These are phyloP conservation scores for Pangasius djambal DNA, from an alignment of 2,797 vertebrate genomes.

Conservation along the genomic window DNA sequence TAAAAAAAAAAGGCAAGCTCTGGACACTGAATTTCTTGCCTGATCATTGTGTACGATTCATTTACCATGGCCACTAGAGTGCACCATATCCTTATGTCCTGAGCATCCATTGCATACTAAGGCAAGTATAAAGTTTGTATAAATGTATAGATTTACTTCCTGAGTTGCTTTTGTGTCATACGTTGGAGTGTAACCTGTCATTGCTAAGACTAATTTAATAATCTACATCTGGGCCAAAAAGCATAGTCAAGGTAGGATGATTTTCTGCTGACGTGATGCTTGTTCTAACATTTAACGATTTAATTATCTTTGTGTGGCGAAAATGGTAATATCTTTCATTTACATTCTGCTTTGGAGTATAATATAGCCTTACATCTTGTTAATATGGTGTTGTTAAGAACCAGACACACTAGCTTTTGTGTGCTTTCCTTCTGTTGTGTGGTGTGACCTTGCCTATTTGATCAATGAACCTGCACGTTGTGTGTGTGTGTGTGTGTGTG, in stretches of 20 bases:
- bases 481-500: slow-evolving; percentile 16
- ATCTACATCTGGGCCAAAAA: neutral
- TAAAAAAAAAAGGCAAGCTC: neutral
- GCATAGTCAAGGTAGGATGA: neutral
- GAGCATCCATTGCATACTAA: no score
- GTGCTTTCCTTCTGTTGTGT: neutral
- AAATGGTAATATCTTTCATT: neutral
- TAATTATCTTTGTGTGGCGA: neutral
- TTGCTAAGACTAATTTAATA: neutral
- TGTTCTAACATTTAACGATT: neutral
- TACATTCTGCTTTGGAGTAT: neutral
- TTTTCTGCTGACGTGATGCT: neutral
- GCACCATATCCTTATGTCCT: slow-evolving; percentile 5
- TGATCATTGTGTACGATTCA: neutral
- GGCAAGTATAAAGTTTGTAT: neutral
- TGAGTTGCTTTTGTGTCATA: neutral
- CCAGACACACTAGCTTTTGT: neutral
- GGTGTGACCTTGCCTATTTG: slow-evolving; percentile 19
- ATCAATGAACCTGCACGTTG: slow-evolving; percentile 13
- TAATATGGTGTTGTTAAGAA: neutral
- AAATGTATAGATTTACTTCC: neutral
- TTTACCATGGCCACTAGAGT: slow-evolving; percentile 20
- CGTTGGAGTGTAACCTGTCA: neutral
- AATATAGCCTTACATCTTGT: slow-evolving; percentile 1
- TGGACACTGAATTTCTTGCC: neutral